These are phyloP conservation scores for Dorcus parallelipipedus DNA, from an alignment of 2,888 invertebrate species.

Conservation along the genomic window DNA sequence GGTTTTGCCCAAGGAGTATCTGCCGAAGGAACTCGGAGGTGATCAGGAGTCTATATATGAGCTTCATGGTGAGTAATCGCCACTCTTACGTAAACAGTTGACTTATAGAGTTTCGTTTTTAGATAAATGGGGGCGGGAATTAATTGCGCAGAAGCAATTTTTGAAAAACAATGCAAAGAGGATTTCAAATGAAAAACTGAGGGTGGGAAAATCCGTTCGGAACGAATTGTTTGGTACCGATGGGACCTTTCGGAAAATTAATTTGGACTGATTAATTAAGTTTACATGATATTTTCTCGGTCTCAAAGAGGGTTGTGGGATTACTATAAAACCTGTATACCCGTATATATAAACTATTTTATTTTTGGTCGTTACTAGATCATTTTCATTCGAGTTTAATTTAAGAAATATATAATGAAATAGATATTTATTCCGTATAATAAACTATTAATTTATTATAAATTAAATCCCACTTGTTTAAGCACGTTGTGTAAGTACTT, in stretches of 20 bases:
- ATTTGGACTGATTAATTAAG: neutral
- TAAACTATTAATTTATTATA: too few species aligned
- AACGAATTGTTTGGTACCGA: neutral
- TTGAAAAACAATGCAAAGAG: neutral
- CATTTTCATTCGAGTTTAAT: too few species aligned
- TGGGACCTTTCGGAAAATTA: neutral
- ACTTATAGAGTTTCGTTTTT: neutral
- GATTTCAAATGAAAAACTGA: neutral
- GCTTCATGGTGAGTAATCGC: neutral
- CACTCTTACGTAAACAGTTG: neutral
- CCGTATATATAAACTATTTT: too few species aligned
- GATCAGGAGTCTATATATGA: neutral
- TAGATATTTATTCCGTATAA: too few species aligned
- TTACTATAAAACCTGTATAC: too few species aligned
- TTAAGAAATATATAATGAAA: too few species aligned
- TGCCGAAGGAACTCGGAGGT: constrained; percentile 14
- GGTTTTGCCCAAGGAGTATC: constrained; percentile 5
- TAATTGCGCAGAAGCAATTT: neutral
- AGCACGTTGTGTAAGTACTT: too few species aligned
- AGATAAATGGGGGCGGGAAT: neutral
- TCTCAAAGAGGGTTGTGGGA: too few species aligned
- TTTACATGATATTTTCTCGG: too few species aligned
- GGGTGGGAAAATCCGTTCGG: neutral
- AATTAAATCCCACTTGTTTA: too few species aligned
- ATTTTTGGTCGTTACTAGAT: too few species aligned